Percentiles rank a stretch among this genome's conserved stretches.
Conservation (phyloP, 2,113 vertebrate species). For the Ciconia boyciana region DNA sequence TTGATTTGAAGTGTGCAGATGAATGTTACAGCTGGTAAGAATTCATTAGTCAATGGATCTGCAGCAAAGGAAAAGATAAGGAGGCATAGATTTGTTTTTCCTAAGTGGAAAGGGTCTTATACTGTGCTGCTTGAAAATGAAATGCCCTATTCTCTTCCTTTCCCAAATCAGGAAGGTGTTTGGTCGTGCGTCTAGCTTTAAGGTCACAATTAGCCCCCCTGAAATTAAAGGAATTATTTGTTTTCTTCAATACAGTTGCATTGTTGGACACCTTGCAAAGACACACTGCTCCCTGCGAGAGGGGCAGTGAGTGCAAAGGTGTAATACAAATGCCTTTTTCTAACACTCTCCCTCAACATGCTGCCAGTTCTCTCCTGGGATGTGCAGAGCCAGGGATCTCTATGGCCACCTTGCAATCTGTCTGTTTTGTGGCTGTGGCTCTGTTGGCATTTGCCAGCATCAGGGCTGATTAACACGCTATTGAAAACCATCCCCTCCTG, state of each 20-base stretch:
- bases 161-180: background rate
- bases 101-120: background rate
- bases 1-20: background rate
- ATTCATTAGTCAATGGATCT: background rate
- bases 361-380: background rate
- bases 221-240: background rate
- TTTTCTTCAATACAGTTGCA: background rate
- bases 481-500: background rate
- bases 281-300: accelerated
- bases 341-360: accelerated
- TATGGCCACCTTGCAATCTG: accelerated
- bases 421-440: background rate
- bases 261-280: background rate
- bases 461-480: background rate
- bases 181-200: background rate
- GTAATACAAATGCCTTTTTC: background rate
- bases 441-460: background rate
- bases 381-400: background rate
- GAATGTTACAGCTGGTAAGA: constrained; percentile 10
- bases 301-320: background rate
- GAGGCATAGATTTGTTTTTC: background rate
- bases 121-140: background rate
- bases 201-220: background rate
- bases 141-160: background rate
- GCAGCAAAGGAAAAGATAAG: background rate